A percentile compares a stretch with the other conserved stretches of the same genome.
These are phyloP conservation scores for Lacerta agilis DNA, from an alignment of 2,797 vertebrate genomes.

Conservation along the genomic window DNA sequence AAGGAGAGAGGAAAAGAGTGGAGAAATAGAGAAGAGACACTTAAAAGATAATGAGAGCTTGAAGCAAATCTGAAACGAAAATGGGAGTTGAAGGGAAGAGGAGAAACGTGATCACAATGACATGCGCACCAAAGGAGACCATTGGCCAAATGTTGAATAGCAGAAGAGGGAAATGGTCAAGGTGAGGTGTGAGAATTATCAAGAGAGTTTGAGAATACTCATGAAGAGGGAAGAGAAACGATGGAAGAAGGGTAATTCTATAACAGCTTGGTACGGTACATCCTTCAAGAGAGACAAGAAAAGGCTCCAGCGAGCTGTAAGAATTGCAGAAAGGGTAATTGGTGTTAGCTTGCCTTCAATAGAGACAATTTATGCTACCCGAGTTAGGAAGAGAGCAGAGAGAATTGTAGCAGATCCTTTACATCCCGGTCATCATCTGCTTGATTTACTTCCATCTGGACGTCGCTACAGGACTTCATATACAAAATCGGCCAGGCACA, in stretches of 20 bases:
- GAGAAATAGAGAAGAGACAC: neutral
- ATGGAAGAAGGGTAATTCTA: neutral
- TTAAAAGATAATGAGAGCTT: neutral
- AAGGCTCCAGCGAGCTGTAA: too few relatives aligned
- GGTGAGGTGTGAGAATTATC: neutral
- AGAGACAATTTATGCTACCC: too few relatives aligned
- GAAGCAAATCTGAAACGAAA: neutral
- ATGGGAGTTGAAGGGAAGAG: neutral
- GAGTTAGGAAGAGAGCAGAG: too few relatives aligned
- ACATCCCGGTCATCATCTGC: too few relatives aligned
- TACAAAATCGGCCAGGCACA: too few relatives aligned
- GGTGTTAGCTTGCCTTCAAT: too few relatives aligned
- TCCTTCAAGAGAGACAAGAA: too few relatives aligned
- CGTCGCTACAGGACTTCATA: too few relatives aligned
- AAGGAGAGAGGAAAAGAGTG: neutral
- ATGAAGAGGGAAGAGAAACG: neutral
- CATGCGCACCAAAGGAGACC: neutral
- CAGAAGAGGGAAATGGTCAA: neutral
- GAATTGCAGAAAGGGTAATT: too few relatives aligned
- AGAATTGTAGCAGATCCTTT: too few relatives aligned
- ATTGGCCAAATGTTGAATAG: neutral
- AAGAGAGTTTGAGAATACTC: neutral
- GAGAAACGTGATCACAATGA: neutral
- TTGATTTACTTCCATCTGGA: too few relatives aligned
- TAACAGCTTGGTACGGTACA: too few relatives aligned